These are phyloP conservation scores for Ceramica pisi DNA, from an alignment of 2,888 invertebrate species.

Conservation along the genomic window DNA sequence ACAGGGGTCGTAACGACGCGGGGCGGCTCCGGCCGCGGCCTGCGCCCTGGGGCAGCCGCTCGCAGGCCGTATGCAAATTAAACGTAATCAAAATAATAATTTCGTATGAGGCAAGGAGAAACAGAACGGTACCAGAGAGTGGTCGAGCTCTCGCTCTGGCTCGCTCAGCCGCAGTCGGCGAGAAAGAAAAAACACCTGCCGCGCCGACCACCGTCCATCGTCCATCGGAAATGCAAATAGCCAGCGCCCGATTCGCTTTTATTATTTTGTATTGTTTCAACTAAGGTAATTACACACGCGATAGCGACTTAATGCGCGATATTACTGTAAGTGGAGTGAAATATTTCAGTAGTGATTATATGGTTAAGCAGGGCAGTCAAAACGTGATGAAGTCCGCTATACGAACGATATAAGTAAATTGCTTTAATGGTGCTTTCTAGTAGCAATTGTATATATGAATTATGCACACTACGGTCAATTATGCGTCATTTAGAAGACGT, in stretches of 20 bases:
- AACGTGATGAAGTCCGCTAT: conserved; percentile 77
- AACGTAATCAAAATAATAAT: conserved; percentile 91
- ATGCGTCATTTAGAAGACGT: conserved; percentile 53
- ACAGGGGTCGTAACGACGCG: conserved; percentile 87
- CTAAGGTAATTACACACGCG: conserved; percentile 83
- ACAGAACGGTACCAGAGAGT: conserved; percentile 70
- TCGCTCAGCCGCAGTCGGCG: conserved; percentile 61
- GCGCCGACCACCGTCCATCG: conserved; percentile 67
- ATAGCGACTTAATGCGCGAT: conserved; percentile 85
- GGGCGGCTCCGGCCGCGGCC: conserved; percentile 76
- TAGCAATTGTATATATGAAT: conserved; percentile 60
- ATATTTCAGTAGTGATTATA: conserved; percentile 84
- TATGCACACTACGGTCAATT: conserved; percentile 55
- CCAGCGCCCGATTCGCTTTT: conserved; percentile 84
- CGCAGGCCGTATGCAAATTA: conserved; percentile 89
- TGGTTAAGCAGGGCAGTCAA: conserved; percentile 72
- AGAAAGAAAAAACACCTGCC: conserved; percentile 79
- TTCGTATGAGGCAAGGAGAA: conserved; percentile 80
- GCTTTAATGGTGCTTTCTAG: conserved; percentile 70
- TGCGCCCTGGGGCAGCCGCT: conserved; percentile 79
- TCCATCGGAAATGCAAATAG: conserved; percentile 86
- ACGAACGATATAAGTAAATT: conserved; percentile 70
- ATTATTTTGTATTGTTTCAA: conserved; percentile 86
- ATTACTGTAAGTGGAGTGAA: conserved; percentile 85
- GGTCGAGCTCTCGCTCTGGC: conserved; percentile 78